Evolutionary conservation across 2,888 invertebrate genomes (phyloP).

Genomic region (Napeogenes inachia): DNA sequence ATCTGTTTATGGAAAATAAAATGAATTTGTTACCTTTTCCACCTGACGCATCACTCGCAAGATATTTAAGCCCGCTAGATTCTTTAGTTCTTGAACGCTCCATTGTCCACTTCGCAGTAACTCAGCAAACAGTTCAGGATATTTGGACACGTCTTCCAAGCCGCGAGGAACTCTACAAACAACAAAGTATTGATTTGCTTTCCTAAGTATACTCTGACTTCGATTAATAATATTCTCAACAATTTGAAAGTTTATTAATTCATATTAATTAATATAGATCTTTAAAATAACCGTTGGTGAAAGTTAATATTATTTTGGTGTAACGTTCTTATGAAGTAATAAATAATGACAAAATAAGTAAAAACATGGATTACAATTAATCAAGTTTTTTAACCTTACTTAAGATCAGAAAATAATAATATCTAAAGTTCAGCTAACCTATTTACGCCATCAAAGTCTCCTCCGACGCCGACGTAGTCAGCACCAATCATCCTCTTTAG

Average conservation of each 20-base stretch:
- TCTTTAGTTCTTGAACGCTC: constrained; percentile 80
- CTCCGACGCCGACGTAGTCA: constrained; percentile 80
- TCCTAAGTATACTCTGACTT: neutral
- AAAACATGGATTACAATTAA: neutral
- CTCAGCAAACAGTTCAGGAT: constrained; percentile 82
- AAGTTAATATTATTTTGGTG: neutral
- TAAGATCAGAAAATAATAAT: neutral
- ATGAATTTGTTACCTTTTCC: constrained; percentile 62
- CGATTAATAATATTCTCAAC: constrained; percentile 2
- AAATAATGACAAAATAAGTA: too few species aligned
- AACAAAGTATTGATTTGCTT: constrained; percentile 1
- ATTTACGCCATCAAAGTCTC: constrained; percentile 80
- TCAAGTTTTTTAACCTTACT: neutral
- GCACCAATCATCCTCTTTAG: constrained; percentile 79
- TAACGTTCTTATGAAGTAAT: neutral
- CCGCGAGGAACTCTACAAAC: constrained; percentile 79
- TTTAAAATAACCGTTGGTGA: neutral
- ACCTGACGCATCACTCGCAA: constrained; percentile 79
- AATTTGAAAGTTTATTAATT: constrained; percentile 3
- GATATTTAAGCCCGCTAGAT: constrained; percentile 81
- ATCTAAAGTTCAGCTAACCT: constrained; percentile 53
- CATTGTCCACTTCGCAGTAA: constrained; percentile 79
- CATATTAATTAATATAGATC: too few species aligned
- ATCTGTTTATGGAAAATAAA: neutral
- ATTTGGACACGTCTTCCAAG: constrained; percentile 83